Conservation (phyloP, 1,140 invertebrate species). For the Calosoma granatense region DNA sequence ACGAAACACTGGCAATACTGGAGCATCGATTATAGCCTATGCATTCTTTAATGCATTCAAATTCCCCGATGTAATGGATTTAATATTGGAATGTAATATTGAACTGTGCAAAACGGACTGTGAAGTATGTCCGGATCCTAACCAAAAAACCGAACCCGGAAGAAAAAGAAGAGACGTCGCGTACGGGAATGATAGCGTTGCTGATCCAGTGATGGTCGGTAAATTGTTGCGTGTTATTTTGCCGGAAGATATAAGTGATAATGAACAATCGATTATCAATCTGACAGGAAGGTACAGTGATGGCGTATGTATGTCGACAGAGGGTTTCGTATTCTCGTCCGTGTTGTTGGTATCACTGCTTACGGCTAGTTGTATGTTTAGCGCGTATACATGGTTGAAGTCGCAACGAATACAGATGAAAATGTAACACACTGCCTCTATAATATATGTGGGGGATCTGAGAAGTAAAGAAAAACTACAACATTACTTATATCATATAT, state of each 20-base stretch:
- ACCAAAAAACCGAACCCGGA: conserved; percentile 53
- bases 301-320: conserved; percentile 36
- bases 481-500: no score
- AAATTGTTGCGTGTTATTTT: conserved; percentile 55
- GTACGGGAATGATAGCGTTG: conserved; percentile 37
- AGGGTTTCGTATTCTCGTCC: conserved; percentile 33
- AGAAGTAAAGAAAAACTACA: not conserved
- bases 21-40: conserved; percentile 68
- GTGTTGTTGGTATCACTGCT: conserved; percentile 34
- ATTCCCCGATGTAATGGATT: conserved; percentile 79
- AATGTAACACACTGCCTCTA: conserved; percentile 2
- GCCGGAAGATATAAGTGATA: conserved; percentile 45
- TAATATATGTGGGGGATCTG: not conserved
- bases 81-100: conserved; percentile 75
- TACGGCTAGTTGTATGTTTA: conserved; percentile 31
- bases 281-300: conserved; percentile 20
- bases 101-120: conserved; percentile 75
- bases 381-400: conserved; percentile 31
- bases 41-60: conserved; percentile 79
- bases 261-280: conserved; percentile 23
- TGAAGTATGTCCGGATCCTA: conserved; percentile 56
- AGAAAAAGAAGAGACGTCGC: conserved; percentile 41
- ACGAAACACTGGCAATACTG: conserved; percentile 53
- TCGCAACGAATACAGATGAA: conserved; percentile 18
- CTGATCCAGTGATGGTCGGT: conserved; percentile 45